A percentile compares a stretch with the other conserved stretches of the same genome.
phyloP scores from a whole-genome alignment of 2,797 vertebrate species.

The Trachurus trachurus region DNA sequence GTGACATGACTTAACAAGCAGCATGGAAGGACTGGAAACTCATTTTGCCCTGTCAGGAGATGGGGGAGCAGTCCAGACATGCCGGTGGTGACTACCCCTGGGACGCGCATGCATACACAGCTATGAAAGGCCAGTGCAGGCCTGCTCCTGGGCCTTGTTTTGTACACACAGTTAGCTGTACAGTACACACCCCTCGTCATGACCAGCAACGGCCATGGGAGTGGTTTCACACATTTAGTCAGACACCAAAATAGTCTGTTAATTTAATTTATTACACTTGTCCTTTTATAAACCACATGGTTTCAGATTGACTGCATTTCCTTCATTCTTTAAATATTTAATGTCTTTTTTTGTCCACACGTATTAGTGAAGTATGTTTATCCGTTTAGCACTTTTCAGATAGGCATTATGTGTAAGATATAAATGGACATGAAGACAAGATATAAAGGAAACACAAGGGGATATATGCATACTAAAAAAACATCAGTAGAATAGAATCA shows the following conservation, averaged over 20 bases:
- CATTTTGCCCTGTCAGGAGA: constrained; percentile 52
- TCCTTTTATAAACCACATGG: not conserved
- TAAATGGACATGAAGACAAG: too few species aligned
- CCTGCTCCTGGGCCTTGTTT: constrained; percentile 42
- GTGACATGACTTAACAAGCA: constrained; percentile 75
- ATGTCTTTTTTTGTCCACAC: not conserved
- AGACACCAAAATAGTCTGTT: constrained; percentile 16
- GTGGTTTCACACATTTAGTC: not conserved
- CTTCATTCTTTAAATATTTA: not conserved
- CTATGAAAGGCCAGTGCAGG: constrained; percentile 60
- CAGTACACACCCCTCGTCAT: constrained; percentile 25
- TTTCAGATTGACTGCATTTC: not conserved
- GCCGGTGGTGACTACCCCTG: constrained; percentile 57
- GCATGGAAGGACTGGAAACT: constrained; percentile 48
- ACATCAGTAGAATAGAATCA: too few species aligned
- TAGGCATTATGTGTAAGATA: too few species aligned
- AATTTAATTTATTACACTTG: not conserved
- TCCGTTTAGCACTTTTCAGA: too few species aligned
- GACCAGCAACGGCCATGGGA: constrained; percentile 27
- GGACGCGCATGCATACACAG: constrained; percentile 47
- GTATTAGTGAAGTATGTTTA: too few species aligned
- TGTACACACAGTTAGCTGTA: constrained; percentile 29
- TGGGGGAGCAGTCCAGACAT: constrained; percentile 68
- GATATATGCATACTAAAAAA: too few species aligned
- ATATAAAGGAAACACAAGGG: too few species aligned